A percentile compares a stretch with the other conserved stretches of the same genome.
Evolutionary conservation across 2,888 invertebrate species (phyloP).

Genomic region (Scaptomyza tumidula): DNA sequence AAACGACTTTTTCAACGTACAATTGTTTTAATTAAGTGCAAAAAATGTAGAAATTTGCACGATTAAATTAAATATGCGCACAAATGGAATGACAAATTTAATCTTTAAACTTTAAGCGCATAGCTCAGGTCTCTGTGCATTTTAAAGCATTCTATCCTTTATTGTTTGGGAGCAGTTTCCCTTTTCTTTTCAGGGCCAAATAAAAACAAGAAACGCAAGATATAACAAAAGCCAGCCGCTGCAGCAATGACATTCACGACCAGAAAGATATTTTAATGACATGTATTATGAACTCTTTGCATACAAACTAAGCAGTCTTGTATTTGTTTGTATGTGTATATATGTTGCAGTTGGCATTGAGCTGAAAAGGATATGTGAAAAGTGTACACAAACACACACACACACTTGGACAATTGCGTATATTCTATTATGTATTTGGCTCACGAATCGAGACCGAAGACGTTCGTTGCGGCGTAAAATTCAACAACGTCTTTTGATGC

Average conservation of each 20-base stretch:
- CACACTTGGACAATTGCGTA: slow-evolving; percentile 47
- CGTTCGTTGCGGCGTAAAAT: slow-evolving; percentile 73
- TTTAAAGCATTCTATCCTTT: no score
- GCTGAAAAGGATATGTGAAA: slow-evolving; percentile 55
- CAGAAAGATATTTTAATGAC: slow-evolving; percentile 57
- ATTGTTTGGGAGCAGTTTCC: slow-evolving; percentile 40
- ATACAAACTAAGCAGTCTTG: slow-evolving; percentile 37
- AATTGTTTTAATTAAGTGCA: no score
- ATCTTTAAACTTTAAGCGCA: no score
- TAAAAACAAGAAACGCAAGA: slow-evolving; percentile 30
- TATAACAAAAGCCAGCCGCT: slow-evolving; percentile 36
- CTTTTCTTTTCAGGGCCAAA: slow-evolving; percentile 9
- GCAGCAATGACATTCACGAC: slow-evolving; percentile 45
- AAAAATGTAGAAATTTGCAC: no score
- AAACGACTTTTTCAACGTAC: no score
- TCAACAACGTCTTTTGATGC: slow-evolving; percentile 63
- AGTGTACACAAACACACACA: slow-evolving; percentile 40
- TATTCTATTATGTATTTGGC: slow-evolving; percentile 72
- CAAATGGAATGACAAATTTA: not conserved
- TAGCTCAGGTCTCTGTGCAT: no score
- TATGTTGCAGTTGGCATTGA: slow-evolving; percentile 54
- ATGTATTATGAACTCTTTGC: slow-evolving; percentile 52
- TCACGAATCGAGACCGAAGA: slow-evolving; percentile 71
- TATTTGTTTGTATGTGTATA: slow-evolving; percentile 17
- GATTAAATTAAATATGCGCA: no score